Base-by-base conservation (phyloP, 2,797 vertebrate genomes). In the Malurus leucopterus region DNA sequence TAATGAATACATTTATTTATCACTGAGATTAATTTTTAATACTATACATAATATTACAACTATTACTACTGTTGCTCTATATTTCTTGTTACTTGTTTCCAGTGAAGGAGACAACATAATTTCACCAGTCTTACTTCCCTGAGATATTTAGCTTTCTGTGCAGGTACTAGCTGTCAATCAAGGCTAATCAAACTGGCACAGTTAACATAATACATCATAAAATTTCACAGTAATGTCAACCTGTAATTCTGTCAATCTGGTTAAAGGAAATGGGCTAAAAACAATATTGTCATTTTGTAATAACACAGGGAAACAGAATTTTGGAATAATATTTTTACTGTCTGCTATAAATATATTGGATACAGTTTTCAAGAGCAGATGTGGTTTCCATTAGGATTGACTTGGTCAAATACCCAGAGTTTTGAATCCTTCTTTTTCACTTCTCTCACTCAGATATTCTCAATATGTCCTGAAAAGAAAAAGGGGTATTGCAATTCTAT, bases 161-260 rank as follows among this genome's bases (percentile, higher is more conserved):
- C 97, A 97, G 96, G 95, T 97, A 95, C 89, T 84, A 75, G 75
- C 95, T 97, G 97, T 96, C 97, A 97, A 95, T 97, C 97, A 97
- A 95, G 93, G 73, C 96, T 97, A 97, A 97, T 97, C 97, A 97
- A 97, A 97, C 95, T 97, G 93, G 96, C 96, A 95, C 88, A 88
- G 93, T 97, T 97, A 97, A 96, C 96, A 95, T 96, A 96, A 96
- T 97, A 96, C 93, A 95, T 97, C 96, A 96, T 96, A 96, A 97
- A 97, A 97, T 96, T 97, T 97, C 96, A 96, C 96, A 97, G 96
- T 95, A 96, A 96, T 97, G 97, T 97, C 97, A 97, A 96, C 96
- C 96, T 97, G 94, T 97, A 97, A 97, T 97, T 97, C 97, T 96
- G 96, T 97, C 97, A 97, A 71, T 97, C 96, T 97, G 95, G 94